phyloP scores from a whole-genome alignment of 2,888 invertebrate species.

The Orthosia gracilis region DNA sequence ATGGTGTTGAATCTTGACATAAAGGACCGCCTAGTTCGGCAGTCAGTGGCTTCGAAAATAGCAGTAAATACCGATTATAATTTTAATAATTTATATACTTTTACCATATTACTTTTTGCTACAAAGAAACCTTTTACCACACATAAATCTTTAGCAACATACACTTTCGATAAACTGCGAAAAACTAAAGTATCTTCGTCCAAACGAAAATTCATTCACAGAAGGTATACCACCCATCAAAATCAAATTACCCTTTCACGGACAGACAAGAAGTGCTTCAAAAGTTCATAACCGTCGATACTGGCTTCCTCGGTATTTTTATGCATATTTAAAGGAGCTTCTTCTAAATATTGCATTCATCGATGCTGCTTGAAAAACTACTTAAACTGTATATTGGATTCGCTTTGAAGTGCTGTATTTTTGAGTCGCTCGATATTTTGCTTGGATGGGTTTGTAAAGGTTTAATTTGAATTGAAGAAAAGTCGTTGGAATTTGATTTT shows the following conservation, averaged over 20 bases:
- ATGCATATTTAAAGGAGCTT: slow-evolving; percentile 10
- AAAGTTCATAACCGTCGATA: slow-evolving; percentile 30
- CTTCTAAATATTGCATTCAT: slow-evolving; percentile 65
- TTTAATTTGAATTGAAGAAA: too few species aligned
- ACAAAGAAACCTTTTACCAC: too few species aligned
- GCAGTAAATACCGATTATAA: too few species aligned
- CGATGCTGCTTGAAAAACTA: slow-evolving; percentile 60
- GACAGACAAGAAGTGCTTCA: neutral
- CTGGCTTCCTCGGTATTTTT: slow-evolving; percentile 3
- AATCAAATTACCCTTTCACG: slow-evolving; percentile 32
- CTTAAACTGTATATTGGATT: slow-evolving; percentile 58
- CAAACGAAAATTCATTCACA: neutral
- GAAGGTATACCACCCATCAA: neutral
- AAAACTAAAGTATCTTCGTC: neutral
- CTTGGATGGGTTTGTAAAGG: slow-evolving; percentile 9
- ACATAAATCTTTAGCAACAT: neutral
- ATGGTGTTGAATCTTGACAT: too few species aligned
- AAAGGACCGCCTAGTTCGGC: too few species aligned
- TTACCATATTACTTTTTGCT: too few species aligned
- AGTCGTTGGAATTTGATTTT: neutral
- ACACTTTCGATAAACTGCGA: slow-evolving; percentile 1
- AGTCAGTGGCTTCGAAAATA: too few species aligned
- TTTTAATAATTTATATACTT: too few species aligned
- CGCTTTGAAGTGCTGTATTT: slow-evolving; percentile 41
- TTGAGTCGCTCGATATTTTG: slow-evolving; percentile 37